Percentiles rank a stretch among this genome's conserved stretches.
phyloP scores from a whole-genome alignment of 2,888 invertebrate species.

The Acrobasis repandana region DNA sequence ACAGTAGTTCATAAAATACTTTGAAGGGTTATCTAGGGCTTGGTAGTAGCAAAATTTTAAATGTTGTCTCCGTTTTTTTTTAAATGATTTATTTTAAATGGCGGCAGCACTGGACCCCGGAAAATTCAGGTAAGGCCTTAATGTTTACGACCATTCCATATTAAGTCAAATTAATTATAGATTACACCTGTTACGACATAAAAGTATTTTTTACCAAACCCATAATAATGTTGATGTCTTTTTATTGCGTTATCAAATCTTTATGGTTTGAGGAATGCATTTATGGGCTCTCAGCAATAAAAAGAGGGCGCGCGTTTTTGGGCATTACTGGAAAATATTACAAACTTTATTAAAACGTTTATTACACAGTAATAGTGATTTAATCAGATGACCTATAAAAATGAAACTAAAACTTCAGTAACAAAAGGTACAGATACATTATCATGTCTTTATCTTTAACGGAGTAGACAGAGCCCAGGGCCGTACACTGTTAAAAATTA shows the following conservation, averaged over 20 bases:
- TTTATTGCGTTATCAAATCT: constrained; percentile 25
- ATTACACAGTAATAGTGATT: not conserved
- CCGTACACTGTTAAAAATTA: too few relatives aligned
- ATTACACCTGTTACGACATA: not conserved
- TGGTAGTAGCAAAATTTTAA: too few relatives aligned
- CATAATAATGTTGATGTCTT: constrained; percentile 24
- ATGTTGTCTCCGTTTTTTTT: too few relatives aligned
- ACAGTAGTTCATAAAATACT: too few relatives aligned
- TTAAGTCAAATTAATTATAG: not conserved
- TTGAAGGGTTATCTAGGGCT: too few relatives aligned
- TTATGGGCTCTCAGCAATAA: constrained; percentile 24
- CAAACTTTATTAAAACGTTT: not conserved
- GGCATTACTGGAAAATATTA: constrained; percentile 5
- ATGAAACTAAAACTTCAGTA: not conserved
- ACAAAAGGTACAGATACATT: too few relatives aligned
- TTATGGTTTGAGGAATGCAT: constrained; percentile 23
- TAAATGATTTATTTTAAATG: too few relatives aligned
- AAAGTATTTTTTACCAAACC: constrained; percentile 22
- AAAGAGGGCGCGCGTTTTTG: constrained; percentile 12
- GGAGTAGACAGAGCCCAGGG: too few relatives aligned
- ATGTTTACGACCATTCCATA: too few relatives aligned
- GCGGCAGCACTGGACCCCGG: too few relatives aligned
- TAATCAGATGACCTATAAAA: not conserved
- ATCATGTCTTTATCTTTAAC: too few relatives aligned
- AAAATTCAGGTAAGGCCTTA: too few relatives aligned